Evolutionary conservation across 2,888 invertebrate genomes (phyloP).

Genomic region (Cordilura impudica): DNA sequence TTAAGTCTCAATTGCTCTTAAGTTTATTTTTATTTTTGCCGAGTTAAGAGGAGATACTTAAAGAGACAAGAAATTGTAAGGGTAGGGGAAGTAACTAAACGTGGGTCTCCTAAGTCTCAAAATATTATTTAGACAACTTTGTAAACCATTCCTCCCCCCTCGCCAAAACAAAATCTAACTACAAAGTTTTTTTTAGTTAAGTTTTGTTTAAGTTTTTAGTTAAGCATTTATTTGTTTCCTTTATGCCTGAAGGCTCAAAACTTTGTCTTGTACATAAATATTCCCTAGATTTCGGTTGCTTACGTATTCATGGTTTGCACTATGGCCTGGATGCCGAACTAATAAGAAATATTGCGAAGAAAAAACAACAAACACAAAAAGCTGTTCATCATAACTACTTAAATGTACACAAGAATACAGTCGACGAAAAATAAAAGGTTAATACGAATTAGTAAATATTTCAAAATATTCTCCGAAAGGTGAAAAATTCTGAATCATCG

Average conservation of each 20-base stretch:
- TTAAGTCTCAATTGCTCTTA: slow-evolving; percentile 57
- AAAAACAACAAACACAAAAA: neutral
- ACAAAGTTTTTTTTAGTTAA: slow-evolving; percentile 8
- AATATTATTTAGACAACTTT: neutral
- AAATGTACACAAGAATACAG: neutral
- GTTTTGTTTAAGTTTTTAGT: slow-evolving; percentile 44
- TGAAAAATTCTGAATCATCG: no score
- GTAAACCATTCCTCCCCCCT: neutral
- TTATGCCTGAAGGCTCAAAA: slow-evolving; percentile 33
- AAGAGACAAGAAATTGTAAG: neutral
- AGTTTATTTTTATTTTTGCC: neutral
- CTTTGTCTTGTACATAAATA: slow-evolving; percentile 7
- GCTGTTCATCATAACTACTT: slow-evolving; percentile 9
- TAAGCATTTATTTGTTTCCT: slow-evolving; percentile 43
- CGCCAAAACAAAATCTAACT: neutral
- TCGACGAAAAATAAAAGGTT: neutral
- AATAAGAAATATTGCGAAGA: slow-evolving; percentile 24
- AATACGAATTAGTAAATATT: no score
- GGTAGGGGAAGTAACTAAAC: neutral
- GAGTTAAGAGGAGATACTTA: neutral
- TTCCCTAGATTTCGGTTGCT: slow-evolving; percentile 27
- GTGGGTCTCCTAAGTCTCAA: neutral
- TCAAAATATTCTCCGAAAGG: no score
- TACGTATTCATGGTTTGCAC: slow-evolving; percentile 33
- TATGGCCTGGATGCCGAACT: slow-evolving; percentile 41